A percentile compares a stretch with the other conserved stretches of the same genome.
phyloP scores from a whole-genome alignment of 2,797 vertebrate genomes.

The Furcifer pardalis region DNA sequence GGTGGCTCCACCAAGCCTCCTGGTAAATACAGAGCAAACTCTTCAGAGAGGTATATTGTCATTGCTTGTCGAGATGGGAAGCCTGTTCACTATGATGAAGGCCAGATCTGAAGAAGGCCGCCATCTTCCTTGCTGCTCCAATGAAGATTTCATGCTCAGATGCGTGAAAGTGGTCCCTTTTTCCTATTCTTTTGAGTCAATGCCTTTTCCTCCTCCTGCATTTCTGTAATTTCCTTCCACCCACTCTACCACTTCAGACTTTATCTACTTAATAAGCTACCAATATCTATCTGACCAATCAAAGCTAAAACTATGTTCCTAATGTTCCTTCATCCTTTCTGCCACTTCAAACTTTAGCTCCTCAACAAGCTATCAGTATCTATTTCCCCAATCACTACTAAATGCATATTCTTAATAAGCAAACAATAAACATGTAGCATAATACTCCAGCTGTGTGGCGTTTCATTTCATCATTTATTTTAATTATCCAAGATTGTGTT shows the following conservation, averaged over 20 bases:
- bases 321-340: not conserved
- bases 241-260: too few relatives aligned
- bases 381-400: not conserved
- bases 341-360: not conserved
- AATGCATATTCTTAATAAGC: not conserved
- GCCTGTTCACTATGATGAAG: constrained; percentile 13
- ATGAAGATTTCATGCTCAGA: not conserved
- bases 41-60: not conserved
- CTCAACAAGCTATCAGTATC: not conserved
- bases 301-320: too few relatives aligned
- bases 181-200: not conserved
- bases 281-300: too few relatives aligned
- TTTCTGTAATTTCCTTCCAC: not conserved
- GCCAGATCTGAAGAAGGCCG: not conserved
- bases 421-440: not conserved
- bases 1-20: not conserved
- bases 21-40: constrained; percentile 6
- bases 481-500: not conserved
- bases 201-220: not conserved
- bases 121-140: not conserved
- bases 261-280: too few relatives aligned
- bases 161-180: not conserved
- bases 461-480: not conserved
- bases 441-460: not conserved
- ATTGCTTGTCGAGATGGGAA: not conserved